Evolutionary conservation across 2,797 vertebrate species (phyloP).

Genomic region (Acestrorhynchus altus): DNA sequence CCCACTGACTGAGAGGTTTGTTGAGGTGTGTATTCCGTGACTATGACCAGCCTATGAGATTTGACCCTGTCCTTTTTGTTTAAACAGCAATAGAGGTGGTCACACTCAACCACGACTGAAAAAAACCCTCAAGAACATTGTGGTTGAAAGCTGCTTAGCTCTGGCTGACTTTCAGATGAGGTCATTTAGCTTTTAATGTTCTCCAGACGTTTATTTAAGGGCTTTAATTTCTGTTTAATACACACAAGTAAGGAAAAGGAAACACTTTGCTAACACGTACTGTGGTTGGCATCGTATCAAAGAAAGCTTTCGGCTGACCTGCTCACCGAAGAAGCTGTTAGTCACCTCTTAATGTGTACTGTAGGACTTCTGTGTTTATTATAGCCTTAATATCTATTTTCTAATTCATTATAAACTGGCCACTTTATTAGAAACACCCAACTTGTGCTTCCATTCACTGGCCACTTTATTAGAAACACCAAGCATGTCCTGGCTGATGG

Average conservation of each 20-base stretch:
- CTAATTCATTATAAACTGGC: neutral
- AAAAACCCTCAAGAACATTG: neutral
- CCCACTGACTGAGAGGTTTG: too few species aligned
- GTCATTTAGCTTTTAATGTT: constrained; percentile 25
- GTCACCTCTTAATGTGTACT: neutral
- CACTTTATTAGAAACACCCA: neutral
- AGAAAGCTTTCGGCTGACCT: neutral
- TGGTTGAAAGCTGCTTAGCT: neutral
- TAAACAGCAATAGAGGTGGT: constrained; percentile 18
- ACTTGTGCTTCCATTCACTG: neutral
- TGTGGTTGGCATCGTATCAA: neutral
- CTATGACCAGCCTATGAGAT: neutral
- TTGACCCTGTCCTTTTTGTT: neutral
- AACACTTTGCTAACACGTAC: constrained; percentile 13
- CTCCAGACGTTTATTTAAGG: constrained; percentile 20
- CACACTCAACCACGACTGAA: constrained; percentile 8
- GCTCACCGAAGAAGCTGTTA: neutral
- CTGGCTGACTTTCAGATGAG: constrained; percentile 36
- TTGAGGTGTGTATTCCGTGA: neutral
- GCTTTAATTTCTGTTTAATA: constrained; percentile 8
- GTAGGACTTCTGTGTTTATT: neutral
- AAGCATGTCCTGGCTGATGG: too few species aligned
- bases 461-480: neutral
- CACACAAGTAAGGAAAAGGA: neutral
- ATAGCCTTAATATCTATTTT: neutral